Base-by-base conservation (phyloP, 2,113 vertebrate species). In the Ascaphus truei region DNA sequence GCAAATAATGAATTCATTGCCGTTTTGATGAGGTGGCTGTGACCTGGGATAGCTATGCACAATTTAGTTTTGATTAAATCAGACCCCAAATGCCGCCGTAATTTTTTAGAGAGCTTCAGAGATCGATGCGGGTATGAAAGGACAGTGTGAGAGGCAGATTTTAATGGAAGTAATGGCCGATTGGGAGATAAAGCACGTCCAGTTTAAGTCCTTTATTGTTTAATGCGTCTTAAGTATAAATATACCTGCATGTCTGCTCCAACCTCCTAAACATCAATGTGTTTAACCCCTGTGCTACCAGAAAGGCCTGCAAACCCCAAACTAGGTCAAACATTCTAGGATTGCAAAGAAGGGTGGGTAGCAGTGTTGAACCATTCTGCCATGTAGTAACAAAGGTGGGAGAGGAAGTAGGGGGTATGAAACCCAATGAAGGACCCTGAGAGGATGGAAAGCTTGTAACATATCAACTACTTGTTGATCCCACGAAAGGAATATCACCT, bases 51-150 rank as follows among this genome's bases (percentile, higher is more conserved):
- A 67, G 52, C 50, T 39, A 53, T 25, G 52, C 37, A 15, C 63
- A 57, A 67, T 67, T 67, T 67, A 67, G 51, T 31, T 67, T 67
- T 67, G 63, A 67, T 67, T 67, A 56, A 57, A 67, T 67, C 27
- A 67, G 63, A 41, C 51, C 51, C 37, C 26, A 67, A 67, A 56
- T 53, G 50, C 51, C 13, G 8, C 13, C 7, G 51, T 47, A 67
- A 67, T 67, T 67, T 67, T 67, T 67, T 67, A 67, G 51, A 67
- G 51, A 67, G 63, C 63, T 67, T 67, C 45, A 47, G 37, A 67
- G 37, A 67, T 67, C 63, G 36, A 67, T 67, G 51, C 45, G 26
- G 27, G 43, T 67, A 65, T 65, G 63, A 67, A 51, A 67, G 26
- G 52, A 67, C 34, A 33, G 63, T 36, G 51, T 56, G 30, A 45